A percentile compares a stretch with the other conserved stretches of the same genome.
phyloP scores from a whole-genome alignment of 2,888 invertebrate species.

The Acrobasis consociella region DNA sequence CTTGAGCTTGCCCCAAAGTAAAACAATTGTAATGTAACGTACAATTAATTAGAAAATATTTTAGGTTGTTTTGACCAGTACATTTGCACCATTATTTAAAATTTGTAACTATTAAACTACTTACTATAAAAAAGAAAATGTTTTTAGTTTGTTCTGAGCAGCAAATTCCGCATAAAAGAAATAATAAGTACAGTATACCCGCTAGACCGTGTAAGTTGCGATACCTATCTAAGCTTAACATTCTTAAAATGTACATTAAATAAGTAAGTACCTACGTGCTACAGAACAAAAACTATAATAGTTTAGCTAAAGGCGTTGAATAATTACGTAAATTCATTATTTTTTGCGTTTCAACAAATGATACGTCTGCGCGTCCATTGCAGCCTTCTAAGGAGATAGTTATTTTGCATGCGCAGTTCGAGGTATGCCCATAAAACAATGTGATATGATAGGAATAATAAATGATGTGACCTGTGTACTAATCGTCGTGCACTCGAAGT shows the following conservation, averaged over 20 bases:
- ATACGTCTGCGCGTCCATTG: not conserved
- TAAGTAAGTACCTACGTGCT: not conserved
- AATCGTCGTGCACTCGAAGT: conserved; percentile 58
- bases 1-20: too few relatives aligned
- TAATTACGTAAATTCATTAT: conserved; percentile 7
- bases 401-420: conserved; percentile 22
- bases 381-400: conserved; percentile 1
- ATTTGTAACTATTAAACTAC: too few relatives aligned
- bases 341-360: conserved; percentile 13
- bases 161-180: too few relatives aligned
- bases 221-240: not conserved
- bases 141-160: too few relatives aligned
- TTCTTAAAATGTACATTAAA: not conserved
- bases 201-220: not conserved
- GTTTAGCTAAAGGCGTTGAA: conserved; percentile 20
- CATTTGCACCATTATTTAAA: too few relatives aligned
- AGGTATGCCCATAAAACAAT: conserved; percentile 27
- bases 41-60: too few relatives aligned
- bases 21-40: too few relatives aligned
- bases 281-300: conserved; percentile 2
- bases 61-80: too few relatives aligned
- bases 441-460: conserved; percentile 42
- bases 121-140: too few relatives aligned
- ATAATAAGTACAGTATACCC: too few relatives aligned
- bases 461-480: conserved; percentile 50